Evolutionary conservation across 1,140 invertebrate genomes (phyloP), one percentile per base, ranked within the genome.

Genomic region (Elysia chlorotica): DNA sequence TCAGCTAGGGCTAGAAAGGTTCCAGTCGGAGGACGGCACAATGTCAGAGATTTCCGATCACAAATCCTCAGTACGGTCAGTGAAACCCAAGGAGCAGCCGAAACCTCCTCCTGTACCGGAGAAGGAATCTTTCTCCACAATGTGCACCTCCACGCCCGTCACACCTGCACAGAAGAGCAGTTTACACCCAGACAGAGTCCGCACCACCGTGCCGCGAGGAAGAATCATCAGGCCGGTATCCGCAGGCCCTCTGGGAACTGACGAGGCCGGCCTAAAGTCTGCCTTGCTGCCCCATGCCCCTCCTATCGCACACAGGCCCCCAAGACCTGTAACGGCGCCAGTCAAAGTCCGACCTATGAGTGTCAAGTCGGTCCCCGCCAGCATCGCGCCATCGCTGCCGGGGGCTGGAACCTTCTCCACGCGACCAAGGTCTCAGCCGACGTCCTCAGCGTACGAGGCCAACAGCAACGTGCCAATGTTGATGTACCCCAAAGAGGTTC

Each of bases 401-500:
- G 78, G 77, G 23, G 78, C 74, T 14, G 28, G 56, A 1, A 76
- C 4, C n/a, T 57, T 62, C 28, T 31, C 71, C 41, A 74, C 66
- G 10, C 59, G 69, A 41, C 71, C 74, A 6, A 74, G 74, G 59
- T 63, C 73, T 38, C 75, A 74, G 36, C 65, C 68, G 25, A 70
- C 76, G 4, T 73, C 77, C 2, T 76, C 79, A 56, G 73, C 76
- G 33, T 57, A 65, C 19, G 17, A 4, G 36, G 79, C 81, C 68
- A 41, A 74, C 35, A 81, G 72, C 56, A 65, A 74, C 61, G 81
- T 84, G 19, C 85, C 84, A 1, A 85, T 86, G 83, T 73, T 84
- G 61, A 86, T 87, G 84, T 86, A 85, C 53, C 78, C 84, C 37
- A 75, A 78, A 48, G 76, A 83, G 25, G 76, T 86, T 67, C 80